These are phyloP conservation scores for Dolichopus griseipennis DNA, from an alignment of 2,888 invertebrate species.

Conservation along the genomic window DNA sequence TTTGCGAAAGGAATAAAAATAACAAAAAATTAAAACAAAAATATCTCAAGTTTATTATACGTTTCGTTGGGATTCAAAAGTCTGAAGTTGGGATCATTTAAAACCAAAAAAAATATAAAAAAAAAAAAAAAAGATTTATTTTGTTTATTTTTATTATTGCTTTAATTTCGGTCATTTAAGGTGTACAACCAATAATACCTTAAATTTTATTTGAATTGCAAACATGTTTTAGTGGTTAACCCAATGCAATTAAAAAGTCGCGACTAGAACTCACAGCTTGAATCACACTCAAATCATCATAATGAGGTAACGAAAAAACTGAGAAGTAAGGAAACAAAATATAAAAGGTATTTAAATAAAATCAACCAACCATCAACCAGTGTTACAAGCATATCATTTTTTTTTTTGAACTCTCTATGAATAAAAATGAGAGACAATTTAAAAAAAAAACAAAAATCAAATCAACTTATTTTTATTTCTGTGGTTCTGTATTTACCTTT, in stretches of 20 bases:
- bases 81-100: too few relatives aligned
- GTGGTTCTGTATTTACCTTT: background rate
- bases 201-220: slow-evolving; percentile 4
- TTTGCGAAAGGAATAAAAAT: too few relatives aligned
- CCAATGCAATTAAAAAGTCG: slow-evolving; percentile 7
- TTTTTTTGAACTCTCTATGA: background rate
- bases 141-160: background rate
- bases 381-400: background rate
- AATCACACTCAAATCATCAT: background rate
- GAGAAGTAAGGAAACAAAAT: background rate
- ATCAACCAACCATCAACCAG: background rate
- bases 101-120: too few relatives aligned
- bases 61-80: too few relatives aligned
- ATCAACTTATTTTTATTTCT: background rate
- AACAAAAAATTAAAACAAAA: too few relatives aligned
- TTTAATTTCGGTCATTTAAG: slow-evolving; percentile 4
- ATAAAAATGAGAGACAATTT: background rate
- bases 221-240: slow-evolving; percentile 8
- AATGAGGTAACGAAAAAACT: background rate
- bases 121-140: too few relatives aligned
- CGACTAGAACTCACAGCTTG: slow-evolving; percentile 7
- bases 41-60: too few relatives aligned
- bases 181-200: background rate
- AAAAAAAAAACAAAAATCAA: background rate
- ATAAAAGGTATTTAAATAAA: background rate